These are phyloP conservation scores for Vanessa atalanta DNA, from an alignment of 1,140 invertebrate species.

Conservation along the genomic window DNA sequence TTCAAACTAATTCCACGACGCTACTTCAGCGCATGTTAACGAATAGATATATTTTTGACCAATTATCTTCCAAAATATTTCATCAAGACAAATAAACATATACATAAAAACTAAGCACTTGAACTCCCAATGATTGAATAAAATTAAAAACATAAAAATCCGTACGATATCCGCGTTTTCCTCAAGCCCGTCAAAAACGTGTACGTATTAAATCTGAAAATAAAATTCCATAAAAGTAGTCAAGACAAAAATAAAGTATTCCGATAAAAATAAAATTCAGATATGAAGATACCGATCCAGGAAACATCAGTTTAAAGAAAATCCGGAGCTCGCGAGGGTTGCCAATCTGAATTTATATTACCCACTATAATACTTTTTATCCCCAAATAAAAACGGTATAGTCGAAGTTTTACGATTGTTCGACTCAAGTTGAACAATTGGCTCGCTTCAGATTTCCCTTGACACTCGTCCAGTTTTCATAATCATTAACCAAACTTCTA, in stretches of 20 bases:
- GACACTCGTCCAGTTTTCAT: conserved; percentile 47
- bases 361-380: conserved; percentile 51
- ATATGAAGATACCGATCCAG: conserved; percentile 18
- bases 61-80: no score
- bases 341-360: conserved; percentile 49
- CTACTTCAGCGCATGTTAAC: no score
- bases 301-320: conserved; percentile 42
- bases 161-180: no score
- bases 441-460: conserved; percentile 56
- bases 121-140: no score
- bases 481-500: conserved; percentile 56
- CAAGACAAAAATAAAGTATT: conserved; percentile 1
- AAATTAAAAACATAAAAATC: no score
- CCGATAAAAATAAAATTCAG: conserved; percentile 14
- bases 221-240: background rate
- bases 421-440: conserved; percentile 41
- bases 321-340: conserved; percentile 27
- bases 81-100: no score
- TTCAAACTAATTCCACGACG: no score
- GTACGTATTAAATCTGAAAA: background rate
- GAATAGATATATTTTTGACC: no score
- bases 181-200: no score
- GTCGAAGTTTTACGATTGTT: conserved; percentile 52
- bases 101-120: no score
- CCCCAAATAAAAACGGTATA: conserved; percentile 45